phyloP scores from a whole-genome alignment of 2,888 invertebrate genomes.

The Palloptera scutellata region DNA sequence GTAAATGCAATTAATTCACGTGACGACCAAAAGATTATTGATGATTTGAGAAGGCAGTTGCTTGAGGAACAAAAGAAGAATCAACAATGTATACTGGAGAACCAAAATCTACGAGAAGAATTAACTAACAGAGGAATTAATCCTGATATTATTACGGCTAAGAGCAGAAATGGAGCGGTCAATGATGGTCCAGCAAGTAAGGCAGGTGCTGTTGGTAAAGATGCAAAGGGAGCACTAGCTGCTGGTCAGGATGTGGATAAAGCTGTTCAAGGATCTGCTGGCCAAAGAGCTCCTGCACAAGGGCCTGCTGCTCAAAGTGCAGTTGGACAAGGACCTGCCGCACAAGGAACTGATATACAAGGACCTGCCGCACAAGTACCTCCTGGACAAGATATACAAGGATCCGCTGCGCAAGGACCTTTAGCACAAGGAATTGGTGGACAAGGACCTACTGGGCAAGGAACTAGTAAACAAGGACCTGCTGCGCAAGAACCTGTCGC shows the following conservation, averaged over 20 bases:
- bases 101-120: slow-evolving; percentile 35
- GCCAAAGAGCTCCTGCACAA: neutral
- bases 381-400: too few relatives aligned
- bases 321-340: neutral
- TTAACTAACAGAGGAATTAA: slow-evolving; percentile 41
- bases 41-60: slow-evolving; percentile 47
- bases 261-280: neutral
- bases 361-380: too few relatives aligned
- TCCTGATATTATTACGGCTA: slow-evolving; percentile 24
- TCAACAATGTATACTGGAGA: slow-evolving; percentile 42
- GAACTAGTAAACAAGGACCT: neutral
- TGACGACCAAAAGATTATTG: slow-evolving; percentile 45
- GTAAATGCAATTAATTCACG: slow-evolving; percentile 44
- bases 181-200: slow-evolving; percentile 25
- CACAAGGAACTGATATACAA: neutral
- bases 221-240: neutral
- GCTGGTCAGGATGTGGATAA: neutral
- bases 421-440: too few relatives aligned
- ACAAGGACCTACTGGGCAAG: too few relatives aligned
- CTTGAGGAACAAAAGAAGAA: slow-evolving; percentile 44
- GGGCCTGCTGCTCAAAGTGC: neutral
- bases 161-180: neutral
- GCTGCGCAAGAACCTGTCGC: neutral
- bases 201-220: slow-evolving; percentile 15
- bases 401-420: too few relatives aligned